Base-by-base conservation (phyloP, 2,888 invertebrate species). In the Ceriagrion tenellum region DNA sequence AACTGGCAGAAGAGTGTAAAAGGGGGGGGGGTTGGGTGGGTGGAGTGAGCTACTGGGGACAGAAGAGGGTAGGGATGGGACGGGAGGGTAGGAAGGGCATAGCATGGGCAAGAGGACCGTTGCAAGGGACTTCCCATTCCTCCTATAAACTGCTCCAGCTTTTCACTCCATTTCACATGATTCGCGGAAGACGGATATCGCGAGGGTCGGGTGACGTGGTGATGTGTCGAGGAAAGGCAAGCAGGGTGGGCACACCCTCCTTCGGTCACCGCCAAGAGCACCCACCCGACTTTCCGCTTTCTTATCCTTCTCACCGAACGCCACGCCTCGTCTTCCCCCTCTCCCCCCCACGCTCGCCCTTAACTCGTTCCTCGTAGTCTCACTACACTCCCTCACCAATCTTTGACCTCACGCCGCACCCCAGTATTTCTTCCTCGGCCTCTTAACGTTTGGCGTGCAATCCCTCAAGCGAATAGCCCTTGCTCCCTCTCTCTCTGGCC, bases 131-230 rank as follows among this genome's bases (percentile, higher is more conserved):
- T 81, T 81, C 30, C 3, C 16, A n/a, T n/a, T 26, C 16, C 81
- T 81, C 81, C 81, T 35, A 0, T 89, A 10, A 89, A 89, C 89
- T 55, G 89, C 69, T 47, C 20, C 47, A 40, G 63, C 63, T 93
- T 93, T 93, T 93, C 93, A 26, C 69, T 47, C 91, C 91, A 91
- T 91, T 91, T 63, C 91, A 63, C 59, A 35, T 20, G 63, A 63
- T 63, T 47, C 93, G 93, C 74, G 47, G 59, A 93, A 93, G 93
- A 93, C 63, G 93, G 89, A 89, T 89, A 23, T 40, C 88, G 23
- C 16, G n/a, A 55, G 55, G 55, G 89, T 89, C 81, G 89, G 47
- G 16, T 89, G 89, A 89, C 89, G 55, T 55, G 88, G 88, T 47
- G 47, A 40, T 40, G 47, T 55, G 26, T 23, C 12, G 89, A 55